Conservation (phyloP, 2,113 vertebrate genomes). For the Corythornis vintsioides region DNA sequence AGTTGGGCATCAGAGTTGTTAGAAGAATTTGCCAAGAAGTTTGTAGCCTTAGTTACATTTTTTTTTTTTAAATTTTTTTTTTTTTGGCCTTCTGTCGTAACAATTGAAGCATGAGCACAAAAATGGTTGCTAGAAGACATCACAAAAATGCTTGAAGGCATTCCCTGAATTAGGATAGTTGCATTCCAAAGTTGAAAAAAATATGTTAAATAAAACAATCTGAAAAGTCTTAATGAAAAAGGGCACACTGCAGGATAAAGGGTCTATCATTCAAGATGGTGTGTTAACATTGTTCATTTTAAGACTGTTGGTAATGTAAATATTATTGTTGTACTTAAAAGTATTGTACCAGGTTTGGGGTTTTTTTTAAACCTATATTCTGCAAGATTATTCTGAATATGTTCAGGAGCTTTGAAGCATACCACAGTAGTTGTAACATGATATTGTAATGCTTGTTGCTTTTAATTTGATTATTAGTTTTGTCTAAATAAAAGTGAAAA, state of each 20-base stretch:
- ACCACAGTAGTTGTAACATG: background rate
- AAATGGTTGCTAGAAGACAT: background rate
- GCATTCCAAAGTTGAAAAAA: background rate
- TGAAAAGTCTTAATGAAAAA: background rate
- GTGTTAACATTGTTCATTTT: background rate
- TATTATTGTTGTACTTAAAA: background rate
- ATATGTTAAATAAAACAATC: background rate
- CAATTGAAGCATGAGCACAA: background rate
- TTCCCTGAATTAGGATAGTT: background rate
- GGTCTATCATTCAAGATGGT: background rate
- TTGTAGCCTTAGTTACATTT: background rate
- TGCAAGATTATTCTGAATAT: background rate
- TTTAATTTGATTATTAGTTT: background rate
- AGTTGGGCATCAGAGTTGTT: background rate
- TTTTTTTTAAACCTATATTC: background rate
- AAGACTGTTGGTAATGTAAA: fast-evolving
- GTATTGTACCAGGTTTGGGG: background rate
- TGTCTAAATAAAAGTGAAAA: background rate
- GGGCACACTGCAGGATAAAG: background rate
- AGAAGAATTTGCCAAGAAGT: background rate
- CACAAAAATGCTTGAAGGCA: background rate
- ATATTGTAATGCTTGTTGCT: background rate
- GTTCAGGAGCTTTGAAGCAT: background rate
- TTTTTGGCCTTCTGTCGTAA: background rate
- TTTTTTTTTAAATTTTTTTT: background rate